A percentile compares a stretch with the other conserved stretches of the same genome.
Evolutionary conservation across 2,888 invertebrate genomes (phyloP).

Genomic region (Octonoba sinensis): DNA sequence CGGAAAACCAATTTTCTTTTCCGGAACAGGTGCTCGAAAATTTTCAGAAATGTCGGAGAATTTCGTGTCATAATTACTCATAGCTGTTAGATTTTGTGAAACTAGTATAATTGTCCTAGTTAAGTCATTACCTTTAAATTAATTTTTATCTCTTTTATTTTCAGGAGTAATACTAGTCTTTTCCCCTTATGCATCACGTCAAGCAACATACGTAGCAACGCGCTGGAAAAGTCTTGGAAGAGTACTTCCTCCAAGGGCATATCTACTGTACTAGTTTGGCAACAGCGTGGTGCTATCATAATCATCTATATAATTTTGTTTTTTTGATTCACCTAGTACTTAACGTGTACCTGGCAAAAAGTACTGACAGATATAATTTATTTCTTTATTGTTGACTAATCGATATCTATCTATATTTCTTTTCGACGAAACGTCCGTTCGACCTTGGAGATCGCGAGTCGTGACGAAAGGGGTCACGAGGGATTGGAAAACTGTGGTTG

Average conservation of each 20-base stretch:
- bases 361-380: slow-evolving; percentile 48
- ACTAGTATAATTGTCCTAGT: too few relatives aligned
- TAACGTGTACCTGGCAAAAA: slow-evolving; percentile 42
- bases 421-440: too few relatives aligned
- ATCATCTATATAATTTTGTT: neutral
- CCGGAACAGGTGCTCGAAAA: too few relatives aligned
- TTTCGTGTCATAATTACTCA: too few relatives aligned
- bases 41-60: too few relatives aligned
- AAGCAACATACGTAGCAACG: slow-evolving; percentile 21
- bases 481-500: too few relatives aligned
- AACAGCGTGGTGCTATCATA: slow-evolving; percentile 52
- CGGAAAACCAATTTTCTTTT: too few relatives aligned
- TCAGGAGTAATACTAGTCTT: slow-evolving; percentile 13
- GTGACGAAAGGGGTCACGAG: too few relatives aligned
- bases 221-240: slow-evolving; percentile 31
- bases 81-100: too few relatives aligned
- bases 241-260: slow-evolving; percentile 12
- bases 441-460: too few relatives aligned
- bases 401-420: too few relatives aligned
- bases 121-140: too few relatives aligned
- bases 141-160: neutral
- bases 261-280: slow-evolving; percentile 32
- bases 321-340: slow-evolving; percentile 42
- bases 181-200: neutral
- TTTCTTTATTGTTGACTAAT: slow-evolving; percentile 31